Evolutionary conservation across 2,113 vertebrate species (phyloP), one percentile per base, ranked within the genome.

Genomic region (Bujurquina vittata): DNA sequence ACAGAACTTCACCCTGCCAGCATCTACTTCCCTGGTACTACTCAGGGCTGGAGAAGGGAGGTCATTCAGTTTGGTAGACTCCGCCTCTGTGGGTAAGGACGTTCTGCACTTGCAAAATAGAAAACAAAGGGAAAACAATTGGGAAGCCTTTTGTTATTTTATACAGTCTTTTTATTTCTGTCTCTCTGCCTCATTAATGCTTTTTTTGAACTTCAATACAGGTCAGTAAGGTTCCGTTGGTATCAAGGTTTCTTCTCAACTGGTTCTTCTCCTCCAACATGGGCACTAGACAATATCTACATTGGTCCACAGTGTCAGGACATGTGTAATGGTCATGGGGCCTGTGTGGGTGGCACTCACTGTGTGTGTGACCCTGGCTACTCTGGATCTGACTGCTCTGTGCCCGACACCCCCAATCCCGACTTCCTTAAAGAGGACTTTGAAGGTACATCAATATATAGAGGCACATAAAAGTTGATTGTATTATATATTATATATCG

Each of bases 381-480:
- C 91, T 97, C 98, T 4, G 98, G 98, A 15, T 94, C 96, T 1
- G 97, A 97, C 87, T 99, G 98, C 91, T 98, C 95, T 85, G 94
- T 96, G 58, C 96, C 97, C 69, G 97, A 97, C 87, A 96, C 95
- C 73, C 97, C 97, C 91, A 98, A 99, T 85, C 93, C 97, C 5
- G 97, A 99, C 87, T 99, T 99, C 92, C 97, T 99, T 17, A 99
- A 99, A 87, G 98, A 99, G 84, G 98, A 99, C 91, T 99, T 99
- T 93, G 98, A 99, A 98, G 98, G 98, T 99, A 96, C 29, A 67
- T 8, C 5, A 61, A 11, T 14, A n/a, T 54, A 56, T 31, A 78
- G 12, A 74, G 81, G 67, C 10, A 69, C 69, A 54, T 74, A 37
- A 22, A 54, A 54, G 31, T 46, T 52, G 29, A 72, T 1, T 31